phyloP scores from a whole-genome alignment of 2,113 vertebrate species.

The Empidonax traillii region DNA sequence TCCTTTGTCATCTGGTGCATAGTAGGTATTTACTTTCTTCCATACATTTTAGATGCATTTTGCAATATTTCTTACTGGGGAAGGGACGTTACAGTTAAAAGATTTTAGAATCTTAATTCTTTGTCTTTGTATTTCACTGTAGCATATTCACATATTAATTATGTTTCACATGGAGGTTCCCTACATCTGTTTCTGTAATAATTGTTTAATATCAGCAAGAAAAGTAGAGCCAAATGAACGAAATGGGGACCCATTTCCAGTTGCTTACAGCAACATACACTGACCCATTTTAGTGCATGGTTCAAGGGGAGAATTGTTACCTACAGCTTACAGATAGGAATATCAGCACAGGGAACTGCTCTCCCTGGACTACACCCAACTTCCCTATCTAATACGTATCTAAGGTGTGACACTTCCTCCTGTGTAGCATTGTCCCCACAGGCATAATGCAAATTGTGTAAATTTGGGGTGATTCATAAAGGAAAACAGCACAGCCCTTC shows the following conservation, averaged over 20 bases:
- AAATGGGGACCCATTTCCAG: neutral
- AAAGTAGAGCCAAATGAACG: neutral
- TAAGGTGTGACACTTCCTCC: conserved; percentile 32
- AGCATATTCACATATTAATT: neutral
- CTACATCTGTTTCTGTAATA: neutral
- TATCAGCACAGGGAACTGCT: neutral
- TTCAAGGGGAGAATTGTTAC: neutral
- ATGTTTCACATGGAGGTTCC: neutral
- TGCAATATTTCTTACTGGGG: neutral
- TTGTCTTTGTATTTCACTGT: neutral
- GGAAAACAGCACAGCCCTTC: conserved; percentile 16
- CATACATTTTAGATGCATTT: neutral
- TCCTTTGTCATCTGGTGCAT: conserved; percentile 99
- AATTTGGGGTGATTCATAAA: conserved; percentile 26
- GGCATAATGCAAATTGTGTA: neutral
- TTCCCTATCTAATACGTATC: neutral
- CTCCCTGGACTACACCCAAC: neutral
- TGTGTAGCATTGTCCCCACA: neutral
- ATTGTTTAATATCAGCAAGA: neutral
- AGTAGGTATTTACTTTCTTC: conserved; percentile 81
- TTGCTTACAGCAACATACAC: accelerated
- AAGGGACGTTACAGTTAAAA: neutral
- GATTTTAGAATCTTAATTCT: neutral
- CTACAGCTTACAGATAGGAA: neutral
- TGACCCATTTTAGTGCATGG: neutral